These are phyloP conservation scores for Goniozus legneri DNA, from an alignment of 1,140 invertebrate species.

Conservation along the genomic window DNA sequence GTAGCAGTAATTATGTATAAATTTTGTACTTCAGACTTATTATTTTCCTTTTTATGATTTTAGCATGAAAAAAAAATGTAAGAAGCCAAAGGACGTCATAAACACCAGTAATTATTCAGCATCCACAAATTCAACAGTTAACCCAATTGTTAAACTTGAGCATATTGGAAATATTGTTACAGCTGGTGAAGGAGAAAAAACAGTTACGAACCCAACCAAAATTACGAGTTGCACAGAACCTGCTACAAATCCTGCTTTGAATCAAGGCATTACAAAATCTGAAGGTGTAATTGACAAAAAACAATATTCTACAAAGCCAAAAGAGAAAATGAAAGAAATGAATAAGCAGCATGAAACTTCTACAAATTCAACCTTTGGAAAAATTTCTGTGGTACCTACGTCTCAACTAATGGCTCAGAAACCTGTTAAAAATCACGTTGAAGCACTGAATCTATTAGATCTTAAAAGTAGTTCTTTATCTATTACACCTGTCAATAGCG, in stretches of 20 bases:
- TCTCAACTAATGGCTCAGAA: constrained; percentile 38
- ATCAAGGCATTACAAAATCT: constrained; percentile 16
- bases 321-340: constrained; percentile 29
- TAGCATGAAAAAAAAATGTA: constrained; percentile 39
- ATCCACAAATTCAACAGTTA: constrained; percentile 12
- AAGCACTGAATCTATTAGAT: constrained; percentile 41
- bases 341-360: constrained; percentile 15
- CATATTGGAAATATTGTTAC: constrained; percentile 7
- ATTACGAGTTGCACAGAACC: constrained; percentile 20
- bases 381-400: constrained; percentile 40
- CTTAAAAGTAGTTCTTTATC: constrained; percentile 40
- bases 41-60: constrained; percentile 34
- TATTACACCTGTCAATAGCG: constrained; percentile 44
- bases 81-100: constrained; percentile 30
- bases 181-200: constrained; percentile 25
- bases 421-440: constrained; percentile 26
- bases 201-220: constrained; percentile 20
- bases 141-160: constrained; percentile 16
- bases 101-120: constrained; percentile 14
- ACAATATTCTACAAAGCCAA: constrained; percentile 27
- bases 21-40: too few relatives aligned
- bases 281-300: constrained; percentile 30
- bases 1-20: too few relatives aligned
- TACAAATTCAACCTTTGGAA: constrained; percentile 25
- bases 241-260: constrained; percentile 18